These are phyloP conservation scores for Sinosuthora webbiana DNA, from an alignment of 2,113 vertebrate species.

Conservation along the genomic window DNA sequence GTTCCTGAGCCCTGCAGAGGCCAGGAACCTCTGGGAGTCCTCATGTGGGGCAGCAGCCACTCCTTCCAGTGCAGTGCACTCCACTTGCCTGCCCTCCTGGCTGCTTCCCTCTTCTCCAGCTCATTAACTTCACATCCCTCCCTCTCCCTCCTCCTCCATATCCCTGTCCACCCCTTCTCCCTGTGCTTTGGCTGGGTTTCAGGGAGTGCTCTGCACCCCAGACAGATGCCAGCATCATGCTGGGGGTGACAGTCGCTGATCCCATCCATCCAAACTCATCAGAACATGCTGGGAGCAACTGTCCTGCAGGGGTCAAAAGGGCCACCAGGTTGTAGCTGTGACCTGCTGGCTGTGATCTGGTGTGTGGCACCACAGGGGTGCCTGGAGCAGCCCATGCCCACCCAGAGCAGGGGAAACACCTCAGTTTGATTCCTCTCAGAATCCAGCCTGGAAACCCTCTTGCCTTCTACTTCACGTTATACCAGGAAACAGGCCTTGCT, in stretches of 20 bases:
- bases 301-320: not conserved
- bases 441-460: not conserved
- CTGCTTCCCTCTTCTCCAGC: not conserved
- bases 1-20: not conserved
- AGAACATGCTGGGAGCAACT: not conserved
- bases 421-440: not conserved
- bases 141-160: not conserved
- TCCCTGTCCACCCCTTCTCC: not conserved
- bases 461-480: not conserved
- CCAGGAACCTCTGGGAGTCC: not conserved
- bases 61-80: not conserved
- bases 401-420: not conserved
- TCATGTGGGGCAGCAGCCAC: fast-evolving
- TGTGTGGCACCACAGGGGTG: not conserved
- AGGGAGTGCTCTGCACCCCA: not conserved
- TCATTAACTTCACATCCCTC: not conserved
- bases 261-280: not conserved
- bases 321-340: not conserved
- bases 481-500: not conserved
- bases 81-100: not conserved
- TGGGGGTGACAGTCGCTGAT: not conserved
- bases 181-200: not conserved
- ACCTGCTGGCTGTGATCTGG: not conserved
- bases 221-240: not conserved
- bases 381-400: fast-evolving